Percentiles rank a stretch among this genome's conserved stretches.
These are phyloP conservation scores for Numida meleagris DNA, from an alignment of 2,113 vertebrate genomes.

Conservation along the genomic window DNA sequence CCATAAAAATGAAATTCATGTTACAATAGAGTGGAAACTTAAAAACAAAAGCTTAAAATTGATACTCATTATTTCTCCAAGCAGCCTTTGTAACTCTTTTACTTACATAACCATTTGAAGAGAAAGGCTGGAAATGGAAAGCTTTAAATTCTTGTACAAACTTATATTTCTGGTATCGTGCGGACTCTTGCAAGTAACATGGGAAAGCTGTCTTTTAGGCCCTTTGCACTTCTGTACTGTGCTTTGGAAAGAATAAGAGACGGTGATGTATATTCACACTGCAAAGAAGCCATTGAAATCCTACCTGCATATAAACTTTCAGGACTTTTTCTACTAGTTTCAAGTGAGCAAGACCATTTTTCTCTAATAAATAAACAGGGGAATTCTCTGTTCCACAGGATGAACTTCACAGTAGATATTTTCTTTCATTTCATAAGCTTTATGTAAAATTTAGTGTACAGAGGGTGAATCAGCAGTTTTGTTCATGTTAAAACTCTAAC, in stretches of 20 bases:
- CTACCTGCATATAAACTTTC: background rate
- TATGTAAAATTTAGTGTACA: background rate
- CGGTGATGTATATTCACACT: background rate
- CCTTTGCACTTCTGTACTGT: background rate
- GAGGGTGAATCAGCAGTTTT: background rate
- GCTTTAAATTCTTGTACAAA: background rate
- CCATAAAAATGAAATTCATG: background rate
- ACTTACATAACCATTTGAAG: background rate
- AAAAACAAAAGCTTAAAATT: background rate
- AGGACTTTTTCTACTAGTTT: background rate
- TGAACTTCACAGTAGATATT: background rate
- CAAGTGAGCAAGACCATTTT: background rate
- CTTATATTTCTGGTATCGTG: background rate
- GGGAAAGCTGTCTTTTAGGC: background rate
- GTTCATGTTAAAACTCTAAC: background rate
- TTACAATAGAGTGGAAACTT: background rate
- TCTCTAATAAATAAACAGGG: background rate
- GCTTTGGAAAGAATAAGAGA: background rate
- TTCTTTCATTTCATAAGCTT: background rate
- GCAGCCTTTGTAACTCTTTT: background rate
- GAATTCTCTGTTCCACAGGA: background rate
- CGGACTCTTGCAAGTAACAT: background rate
- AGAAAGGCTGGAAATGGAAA: background rate
- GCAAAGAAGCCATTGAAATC: background rate
- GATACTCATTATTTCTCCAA: background rate